These are phyloP conservation scores for Oncorhynchus tshawytscha DNA, from an alignment of 2,113 vertebrate species.

Conservation along the genomic window DNA sequence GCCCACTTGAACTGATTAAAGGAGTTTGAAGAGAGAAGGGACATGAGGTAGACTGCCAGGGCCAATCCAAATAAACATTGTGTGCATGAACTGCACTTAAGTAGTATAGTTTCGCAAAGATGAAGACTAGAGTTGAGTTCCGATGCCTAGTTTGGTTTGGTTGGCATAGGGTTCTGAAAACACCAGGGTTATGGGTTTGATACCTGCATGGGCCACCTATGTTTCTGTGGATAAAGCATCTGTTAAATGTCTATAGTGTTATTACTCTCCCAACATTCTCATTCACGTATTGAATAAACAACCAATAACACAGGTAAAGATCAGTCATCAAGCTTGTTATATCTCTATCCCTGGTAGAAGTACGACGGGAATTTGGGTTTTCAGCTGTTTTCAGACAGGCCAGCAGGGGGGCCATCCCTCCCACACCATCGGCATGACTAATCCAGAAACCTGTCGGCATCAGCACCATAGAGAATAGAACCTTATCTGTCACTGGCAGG, in stretches of 20 bases:
- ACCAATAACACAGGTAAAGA: background rate
- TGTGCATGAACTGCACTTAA: no score
- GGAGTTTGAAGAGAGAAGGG: background rate
- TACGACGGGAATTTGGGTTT: slow-evolving; percentile 38
- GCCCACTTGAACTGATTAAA: background rate
- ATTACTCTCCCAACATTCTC: no score
- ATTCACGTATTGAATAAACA: no score
- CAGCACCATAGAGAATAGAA: slow-evolving; percentile 34
- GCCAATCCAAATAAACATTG: background rate
- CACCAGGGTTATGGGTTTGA: no score
- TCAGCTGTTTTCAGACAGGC: slow-evolving; percentile 36
- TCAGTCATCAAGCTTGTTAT: background rate
- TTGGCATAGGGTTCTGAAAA: no score
- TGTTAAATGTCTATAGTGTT: no score
- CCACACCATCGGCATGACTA: slow-evolving; percentile 58
- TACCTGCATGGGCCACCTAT: no score
- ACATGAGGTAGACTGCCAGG: background rate
- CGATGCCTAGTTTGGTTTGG: no score
- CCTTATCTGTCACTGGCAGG: slow-evolving; percentile 20
- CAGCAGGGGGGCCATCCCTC: slow-evolving; percentile 14
- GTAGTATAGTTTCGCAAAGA: no score
- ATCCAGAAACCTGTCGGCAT: slow-evolving; percentile 46
- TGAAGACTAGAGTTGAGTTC: background rate
- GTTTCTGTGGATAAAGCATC: no score
- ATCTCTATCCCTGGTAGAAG: slow-evolving; percentile 11